A percentile compares a stretch with the other conserved stretches of the same genome.
Evolutionary conservation across 2,888 invertebrate genomes (phyloP).

Genomic region (Pecten maximus): DNA sequence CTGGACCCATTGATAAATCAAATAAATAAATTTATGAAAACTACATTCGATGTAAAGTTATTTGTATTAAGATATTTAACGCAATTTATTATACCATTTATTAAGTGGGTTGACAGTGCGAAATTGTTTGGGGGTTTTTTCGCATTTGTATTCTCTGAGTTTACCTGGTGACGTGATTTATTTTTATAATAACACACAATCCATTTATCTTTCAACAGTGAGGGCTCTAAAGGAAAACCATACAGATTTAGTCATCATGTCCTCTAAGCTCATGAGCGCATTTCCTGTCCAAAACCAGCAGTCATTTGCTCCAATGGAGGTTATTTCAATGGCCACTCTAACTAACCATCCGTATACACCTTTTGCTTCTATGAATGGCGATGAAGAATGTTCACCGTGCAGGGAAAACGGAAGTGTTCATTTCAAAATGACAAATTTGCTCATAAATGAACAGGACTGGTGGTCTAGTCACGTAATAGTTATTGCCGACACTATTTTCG

Average conservation of each 20-base stretch:
- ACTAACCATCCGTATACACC: background rate
- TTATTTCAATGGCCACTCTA: background rate
- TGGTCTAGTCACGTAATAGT: background rate
- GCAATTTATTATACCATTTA: too few relatives aligned
- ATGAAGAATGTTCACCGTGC: background rate
- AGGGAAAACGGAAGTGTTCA: background rate
- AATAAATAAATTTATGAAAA: too few relatives aligned
- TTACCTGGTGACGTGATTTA: too few relatives aligned
- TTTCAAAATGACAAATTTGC: background rate
- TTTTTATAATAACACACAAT: too few relatives aligned
- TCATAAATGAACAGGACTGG: background rate
- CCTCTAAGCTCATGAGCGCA: background rate
- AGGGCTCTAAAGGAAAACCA: background rate
- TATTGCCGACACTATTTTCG: background rate
- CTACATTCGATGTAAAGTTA: too few relatives aligned
- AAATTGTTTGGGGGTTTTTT: too few relatives aligned
- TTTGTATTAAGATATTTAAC: too few relatives aligned
- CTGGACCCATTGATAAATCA: too few relatives aligned
- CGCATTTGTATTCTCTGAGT: too few relatives aligned
- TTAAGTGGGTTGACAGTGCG: too few relatives aligned
- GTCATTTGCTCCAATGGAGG: background rate
- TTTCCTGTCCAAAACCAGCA: background rate
- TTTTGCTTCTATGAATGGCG: background rate
- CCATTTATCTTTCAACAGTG: background rate
- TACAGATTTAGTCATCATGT: constrained; percentile 7